Evolutionary conservation across 2,888 invertebrate species (phyloP), one percentile per base, ranked within the genome.

Genomic region (Bellardia bayeri): DNA sequence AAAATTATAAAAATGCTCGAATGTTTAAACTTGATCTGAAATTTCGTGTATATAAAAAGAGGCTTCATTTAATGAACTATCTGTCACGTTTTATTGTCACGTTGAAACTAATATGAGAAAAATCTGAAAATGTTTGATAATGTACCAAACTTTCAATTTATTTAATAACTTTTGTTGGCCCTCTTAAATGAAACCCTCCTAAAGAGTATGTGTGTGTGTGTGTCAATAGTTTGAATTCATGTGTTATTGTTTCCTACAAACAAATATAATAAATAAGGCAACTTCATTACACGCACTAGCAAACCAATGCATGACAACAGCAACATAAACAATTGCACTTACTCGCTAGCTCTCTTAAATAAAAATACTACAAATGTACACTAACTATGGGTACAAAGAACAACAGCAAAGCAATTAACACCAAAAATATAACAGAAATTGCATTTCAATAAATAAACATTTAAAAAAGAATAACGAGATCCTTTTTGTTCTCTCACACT

Each of bases 361-460:
- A 85, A 69, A 80, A 63, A 81, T 66, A 56, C 8, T 23, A 37
- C 37, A 23, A 56, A 56, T 56, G 56, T 9, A 9, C 7, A 23
- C 23, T 9, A 80, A 72, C 58, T 30, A 82, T 23, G 23, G 23
- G 23, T 1, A 23, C 1, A 23, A 23, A 23, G 42, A 76, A 61
- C 61, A 82, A 64, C 82, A 71, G 87, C 87, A 85, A 79, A 85
- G 87, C 87, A 87, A 87, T 87, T 87, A 87, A 87, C 87, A 85
- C 87, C 82, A 85, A 85, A 81, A 80, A 85, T 85, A 82, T 68
- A 82, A 84, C 63, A 78, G 68, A 87, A 87, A 85, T 87, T 87
- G 85, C 82, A 85, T 87, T 85, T 87, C 87, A 87, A 87, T 87
- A 87, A 87, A 87, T 87, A 87, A 87, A 85, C 82, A 71, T 82